phyloP scores from a whole-genome alignment of 2,888 invertebrate genomes.

The Ceramica pisi region DNA sequence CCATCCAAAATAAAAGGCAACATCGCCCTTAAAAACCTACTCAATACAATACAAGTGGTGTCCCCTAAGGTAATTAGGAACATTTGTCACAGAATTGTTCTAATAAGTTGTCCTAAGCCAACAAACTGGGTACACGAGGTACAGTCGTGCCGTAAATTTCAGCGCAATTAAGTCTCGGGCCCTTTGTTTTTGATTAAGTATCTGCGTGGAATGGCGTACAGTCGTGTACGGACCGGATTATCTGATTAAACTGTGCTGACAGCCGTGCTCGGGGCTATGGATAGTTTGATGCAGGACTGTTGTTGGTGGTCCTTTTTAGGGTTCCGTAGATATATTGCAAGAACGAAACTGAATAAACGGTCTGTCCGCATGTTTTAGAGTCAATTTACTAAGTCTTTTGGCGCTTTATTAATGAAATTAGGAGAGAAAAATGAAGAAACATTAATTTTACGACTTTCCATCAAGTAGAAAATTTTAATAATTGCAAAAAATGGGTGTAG shows the following conservation, averaged over 20 bases:
- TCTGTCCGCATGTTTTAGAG: neutral
- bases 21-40: constrained; percentile 51
- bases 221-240: constrained; percentile 48
- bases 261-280: constrained; percentile 31
- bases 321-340: neutral
- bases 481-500: no score
- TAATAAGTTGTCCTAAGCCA: constrained; percentile 68
- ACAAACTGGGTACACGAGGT: constrained; percentile 62
- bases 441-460: no score
- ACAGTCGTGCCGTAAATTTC: constrained; percentile 70
- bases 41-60: constrained; percentile 56
- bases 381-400: neutral
- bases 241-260: constrained; percentile 60
- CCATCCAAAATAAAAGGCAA: constrained; percentile 42
- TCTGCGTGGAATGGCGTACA: constrained; percentile 61
- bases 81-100: constrained; percentile 67
- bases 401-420: neutral
- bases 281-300: constrained; percentile 37
- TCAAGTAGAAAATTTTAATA: no score
- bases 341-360: neutral
- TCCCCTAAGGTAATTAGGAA: constrained; percentile 61
- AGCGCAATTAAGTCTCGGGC: constrained; percentile 73
- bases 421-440: no score
- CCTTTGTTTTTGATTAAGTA: constrained; percentile 78
- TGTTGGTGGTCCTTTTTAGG: neutral